Evolutionary conservation across 2,113 vertebrate genomes (phyloP), one percentile per base, ranked within the genome.

Genomic region (Cisticola juncidis): DNA sequence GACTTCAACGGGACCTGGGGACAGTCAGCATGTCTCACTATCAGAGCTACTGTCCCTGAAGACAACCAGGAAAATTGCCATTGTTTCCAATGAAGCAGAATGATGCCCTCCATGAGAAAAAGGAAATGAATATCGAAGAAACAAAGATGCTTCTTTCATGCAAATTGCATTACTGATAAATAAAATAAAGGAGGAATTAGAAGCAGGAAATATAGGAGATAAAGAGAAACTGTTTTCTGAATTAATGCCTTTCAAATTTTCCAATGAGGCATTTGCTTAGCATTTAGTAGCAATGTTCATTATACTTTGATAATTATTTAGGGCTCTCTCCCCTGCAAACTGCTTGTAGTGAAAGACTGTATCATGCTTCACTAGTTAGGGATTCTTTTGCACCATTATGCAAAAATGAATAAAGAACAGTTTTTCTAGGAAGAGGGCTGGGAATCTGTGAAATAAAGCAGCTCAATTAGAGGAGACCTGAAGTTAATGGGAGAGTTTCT

Each of bases 61-160:
- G 92, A 92, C 45, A 44, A 35, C 23, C 50, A 50, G 74, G 31
- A 74, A 89, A 96, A 96, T 64, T 91, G 31, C 47, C 87, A 64
- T 97, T 95, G 90, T 91, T 86, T 82, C 94, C 84, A 90, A 5
- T 33, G 86, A 83, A 91, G 80, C 74, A 91, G 90, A 92, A 91
- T 77, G 69, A 85, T 83, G 42, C 51, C 64, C 62, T 94, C 70
- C 93, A 47, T 79, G 64, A 80, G 86, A 85, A 76, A 92, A 92
- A 91, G 90, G 78, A 94, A 91, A 94, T 72, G 87, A 95, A 95
- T 81, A 83, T 80, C 50, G 83, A 61, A 95, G 92, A 97, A 96
- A 97, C 88, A 95, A 97, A 95, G 94, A 71, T 82, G 60, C 86
- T 80, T 86, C 92, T 97, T 90, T 96, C 93, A 97, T 97, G 97